Conservation (phyloP, 2,888 invertebrate species). For the Leptinotarsa peninsularis region DNA sequence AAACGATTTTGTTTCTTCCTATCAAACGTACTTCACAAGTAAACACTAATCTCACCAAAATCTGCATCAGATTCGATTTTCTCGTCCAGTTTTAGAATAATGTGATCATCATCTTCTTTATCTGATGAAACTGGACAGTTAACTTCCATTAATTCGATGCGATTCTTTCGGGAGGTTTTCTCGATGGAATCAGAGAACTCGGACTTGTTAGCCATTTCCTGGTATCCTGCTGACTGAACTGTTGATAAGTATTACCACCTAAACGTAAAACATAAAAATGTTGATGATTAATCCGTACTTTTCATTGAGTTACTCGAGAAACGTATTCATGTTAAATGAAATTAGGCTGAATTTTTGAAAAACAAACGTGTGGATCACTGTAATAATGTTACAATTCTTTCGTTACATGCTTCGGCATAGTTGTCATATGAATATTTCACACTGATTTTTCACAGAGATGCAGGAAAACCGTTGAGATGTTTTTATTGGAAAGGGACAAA, state of each 20-base stretch:
- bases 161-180: neutral
- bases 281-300: neutral
- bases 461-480: too few species aligned
- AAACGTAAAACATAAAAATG: conserved; percentile 3
- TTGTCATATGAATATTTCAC: too few species aligned
- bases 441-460: too few species aligned
- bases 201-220: neutral
- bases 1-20: conserved; percentile 17
- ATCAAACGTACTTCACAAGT: neutral
- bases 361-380: neutral
- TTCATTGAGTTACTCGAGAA: neutral
- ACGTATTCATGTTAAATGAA: neutral
- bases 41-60: conserved; percentile 9
- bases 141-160: neutral
- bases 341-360: neutral
- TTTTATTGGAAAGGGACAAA: too few species aligned
- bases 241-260: neutral
- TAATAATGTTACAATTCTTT: too few species aligned
- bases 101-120: conserved; percentile 4
- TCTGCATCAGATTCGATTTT: conserved; percentile 1
- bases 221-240: neutral
- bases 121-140: neutral
- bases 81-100: conserved; percentile 13
- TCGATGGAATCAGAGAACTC: neutral
- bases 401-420: too few species aligned